Evolutionary conservation across 2,113 vertebrate species (phyloP).

Genomic region (Sebastes fasciatus): DNA sequence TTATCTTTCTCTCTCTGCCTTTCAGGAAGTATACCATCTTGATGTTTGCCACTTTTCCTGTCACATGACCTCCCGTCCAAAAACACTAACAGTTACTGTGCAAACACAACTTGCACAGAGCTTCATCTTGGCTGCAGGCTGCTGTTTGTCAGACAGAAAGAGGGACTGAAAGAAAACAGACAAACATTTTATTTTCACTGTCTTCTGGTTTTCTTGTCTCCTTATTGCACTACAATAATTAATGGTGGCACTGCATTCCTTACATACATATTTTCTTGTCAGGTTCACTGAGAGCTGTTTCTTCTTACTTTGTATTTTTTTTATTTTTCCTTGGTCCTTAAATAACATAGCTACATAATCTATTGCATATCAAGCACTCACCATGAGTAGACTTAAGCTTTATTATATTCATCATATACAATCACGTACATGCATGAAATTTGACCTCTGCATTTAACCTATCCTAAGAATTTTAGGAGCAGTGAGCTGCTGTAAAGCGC

Average conservation of each 20-base stretch:
- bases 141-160: background rate
- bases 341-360: background rate
- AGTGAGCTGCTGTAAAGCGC: too few relatives aligned
- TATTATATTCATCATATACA: too few relatives aligned
- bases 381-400: background rate
- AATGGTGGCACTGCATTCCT: background rate
- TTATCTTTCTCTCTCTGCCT: conserved; percentile 1
- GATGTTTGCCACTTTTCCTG: conserved; percentile 58
- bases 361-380: background rate
- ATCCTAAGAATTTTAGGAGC: too few relatives aligned
- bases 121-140: background rate
- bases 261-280: background rate
- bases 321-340: background rate
- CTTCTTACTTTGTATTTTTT: too few relatives aligned
- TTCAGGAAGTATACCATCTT: conserved; percentile 47
- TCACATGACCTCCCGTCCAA: conserved; percentile 24
- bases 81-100: conserved; percentile 1
- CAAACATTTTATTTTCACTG: background rate
- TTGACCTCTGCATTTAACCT: too few relatives aligned
- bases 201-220: background rate
- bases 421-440: too few relatives aligned
- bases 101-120: conserved; percentile 24
- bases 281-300: background rate
- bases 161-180: background rate
- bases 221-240: background rate